Conservation (phyloP, 2,797 vertebrate genomes). For the Sphaeramia orbicularis region DNA sequence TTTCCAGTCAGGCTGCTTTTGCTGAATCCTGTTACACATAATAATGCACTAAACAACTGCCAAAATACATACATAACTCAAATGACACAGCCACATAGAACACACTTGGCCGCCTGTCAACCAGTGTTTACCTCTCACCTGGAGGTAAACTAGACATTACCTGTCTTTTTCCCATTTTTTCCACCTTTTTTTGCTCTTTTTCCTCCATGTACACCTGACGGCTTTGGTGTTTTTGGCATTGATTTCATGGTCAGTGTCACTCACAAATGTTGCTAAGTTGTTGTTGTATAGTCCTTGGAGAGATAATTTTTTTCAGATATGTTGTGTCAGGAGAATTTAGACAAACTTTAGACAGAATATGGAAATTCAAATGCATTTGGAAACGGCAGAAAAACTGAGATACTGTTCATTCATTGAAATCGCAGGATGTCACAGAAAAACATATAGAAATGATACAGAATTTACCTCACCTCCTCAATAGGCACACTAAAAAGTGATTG, state of each 20-base stretch:
- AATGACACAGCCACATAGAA: background rate
- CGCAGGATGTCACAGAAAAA: slow-evolving; percentile 21
- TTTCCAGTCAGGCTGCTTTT: background rate
- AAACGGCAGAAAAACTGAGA: background rate
- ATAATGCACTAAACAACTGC: slow-evolving; percentile 2
- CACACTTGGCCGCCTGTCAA: background rate
- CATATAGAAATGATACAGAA: slow-evolving; percentile 6
- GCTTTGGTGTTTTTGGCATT: too few species aligned
- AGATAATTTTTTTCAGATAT: background rate
- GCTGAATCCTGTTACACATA: background rate
- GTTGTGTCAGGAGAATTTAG: slow-evolving; percentile 13
- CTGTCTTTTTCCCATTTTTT: background rate
- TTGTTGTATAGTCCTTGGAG: too few species aligned
- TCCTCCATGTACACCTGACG: background rate
- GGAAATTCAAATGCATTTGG: slow-evolving; percentile 22
- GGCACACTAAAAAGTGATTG: background rate
- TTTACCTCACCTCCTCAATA: background rate
- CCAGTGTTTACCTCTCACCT: too few species aligned
- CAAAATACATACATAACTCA: background rate
- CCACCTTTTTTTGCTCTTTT: background rate
- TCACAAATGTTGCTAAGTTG: too few species aligned
- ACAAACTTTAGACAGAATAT: slow-evolving; percentile 16
- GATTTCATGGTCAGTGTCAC: too few species aligned
- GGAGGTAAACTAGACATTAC: too few species aligned
- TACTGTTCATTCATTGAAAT: background rate